phyloP scores from a whole-genome alignment of 2,113 vertebrate genomes.

The Aplodontia rufa region DNA sequence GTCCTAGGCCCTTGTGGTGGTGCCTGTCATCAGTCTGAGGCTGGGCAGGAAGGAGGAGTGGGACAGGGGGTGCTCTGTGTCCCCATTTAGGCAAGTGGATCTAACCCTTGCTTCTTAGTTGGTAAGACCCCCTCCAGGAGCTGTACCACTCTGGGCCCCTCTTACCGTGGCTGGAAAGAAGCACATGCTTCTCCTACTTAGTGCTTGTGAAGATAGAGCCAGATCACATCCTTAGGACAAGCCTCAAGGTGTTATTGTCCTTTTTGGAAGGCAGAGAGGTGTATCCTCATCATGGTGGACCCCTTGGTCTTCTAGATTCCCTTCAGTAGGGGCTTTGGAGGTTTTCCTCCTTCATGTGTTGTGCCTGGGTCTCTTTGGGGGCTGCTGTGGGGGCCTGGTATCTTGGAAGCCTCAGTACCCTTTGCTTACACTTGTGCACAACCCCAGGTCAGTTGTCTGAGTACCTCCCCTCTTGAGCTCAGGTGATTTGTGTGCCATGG shows the following conservation, averaged over 20 bases:
- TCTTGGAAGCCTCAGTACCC: not conserved
- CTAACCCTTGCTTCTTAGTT: rapidly evolving
- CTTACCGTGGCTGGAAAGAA: not conserved
- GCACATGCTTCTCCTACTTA: rapidly evolving
- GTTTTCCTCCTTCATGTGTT: not conserved
- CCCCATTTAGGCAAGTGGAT: not conserved
- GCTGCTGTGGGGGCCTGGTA: not conserved
- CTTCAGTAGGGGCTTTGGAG: no score
- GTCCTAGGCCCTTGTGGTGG: not conserved
- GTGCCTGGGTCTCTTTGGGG: not conserved
- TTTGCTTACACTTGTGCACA: not conserved
- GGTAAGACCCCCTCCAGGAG: no score
- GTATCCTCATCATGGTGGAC: rapidly evolving
- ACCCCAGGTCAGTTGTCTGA: rapidly evolving
- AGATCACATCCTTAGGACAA: no score
- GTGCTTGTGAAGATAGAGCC: rapidly evolving
- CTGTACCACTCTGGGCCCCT: not conserved
- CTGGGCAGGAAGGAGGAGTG: not conserved
- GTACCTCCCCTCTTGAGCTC: not conserved
- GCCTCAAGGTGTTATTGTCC: not conserved
- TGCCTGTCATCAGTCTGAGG: not conserved
- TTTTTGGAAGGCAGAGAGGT: not conserved
- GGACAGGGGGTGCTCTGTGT: no score
- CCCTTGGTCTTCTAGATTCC: not conserved
- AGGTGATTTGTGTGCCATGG: not conserved